Conservation (phyloP, 2,797 vertebrate genomes). For the Geotria australis region DNA sequence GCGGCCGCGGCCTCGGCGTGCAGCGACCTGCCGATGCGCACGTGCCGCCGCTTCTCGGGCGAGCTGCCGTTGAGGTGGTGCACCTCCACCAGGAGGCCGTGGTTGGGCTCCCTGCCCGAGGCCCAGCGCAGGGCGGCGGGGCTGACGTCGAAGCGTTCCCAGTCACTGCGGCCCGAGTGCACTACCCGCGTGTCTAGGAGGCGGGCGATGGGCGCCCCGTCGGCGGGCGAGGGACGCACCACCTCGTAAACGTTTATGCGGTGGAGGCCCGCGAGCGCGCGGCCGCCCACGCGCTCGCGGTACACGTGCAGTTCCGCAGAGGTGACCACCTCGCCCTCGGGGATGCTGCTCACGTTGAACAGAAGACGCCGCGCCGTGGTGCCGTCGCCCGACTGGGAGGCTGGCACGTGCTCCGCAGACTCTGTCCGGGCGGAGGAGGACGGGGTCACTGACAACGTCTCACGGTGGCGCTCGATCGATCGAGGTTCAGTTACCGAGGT, state of each 20-base stretch:
- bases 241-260: constrained; percentile 94
- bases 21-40: constrained; percentile 71
- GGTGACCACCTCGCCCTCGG: constrained; percentile 65
- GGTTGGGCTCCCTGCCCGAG: constrained; percentile 47
- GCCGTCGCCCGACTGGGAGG: constrained; percentile 7
- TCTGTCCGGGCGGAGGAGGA: background rate
- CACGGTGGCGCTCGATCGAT: background rate
- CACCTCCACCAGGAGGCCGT: constrained; percentile 72
- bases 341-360: constrained; percentile 95
- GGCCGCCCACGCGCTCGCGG: constrained; percentile 31
- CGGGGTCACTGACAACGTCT: background rate
- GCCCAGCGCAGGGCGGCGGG: constrained; percentile 86
- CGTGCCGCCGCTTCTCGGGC: constrained; percentile 23
- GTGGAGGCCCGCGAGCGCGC: constrained; percentile 26
- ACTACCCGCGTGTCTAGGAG: constrained; percentile 85
- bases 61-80: constrained; percentile 33
- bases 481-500: too few relatives aligned
- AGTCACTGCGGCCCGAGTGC: constrained; percentile 46
- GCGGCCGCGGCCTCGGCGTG: constrained; percentile 11
- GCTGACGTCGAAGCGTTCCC: constrained; percentile 96
- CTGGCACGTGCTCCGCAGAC: constrained; percentile 1
- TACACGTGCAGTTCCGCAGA: constrained; percentile 76
- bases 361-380: constrained; percentile 35
- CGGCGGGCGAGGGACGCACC: constrained; percentile 31
- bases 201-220: constrained; percentile 46